phyloP scores from a whole-genome alignment of 2,113 vertebrate genomes.

The Okapia johnstoni region DNA sequence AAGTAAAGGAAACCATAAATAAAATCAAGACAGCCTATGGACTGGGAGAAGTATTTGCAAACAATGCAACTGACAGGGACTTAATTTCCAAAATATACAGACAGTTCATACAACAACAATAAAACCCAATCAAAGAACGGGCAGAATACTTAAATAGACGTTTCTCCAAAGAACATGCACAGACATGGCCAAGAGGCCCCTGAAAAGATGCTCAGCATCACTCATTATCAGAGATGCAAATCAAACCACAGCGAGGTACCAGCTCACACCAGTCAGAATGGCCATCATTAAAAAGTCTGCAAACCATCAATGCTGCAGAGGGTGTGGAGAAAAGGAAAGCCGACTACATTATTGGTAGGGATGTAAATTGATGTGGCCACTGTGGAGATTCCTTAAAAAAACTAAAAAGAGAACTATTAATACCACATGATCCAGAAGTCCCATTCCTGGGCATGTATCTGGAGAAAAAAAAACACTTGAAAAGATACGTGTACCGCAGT shows the following conservation, averaged over 20 bases:
- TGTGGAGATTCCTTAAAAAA: neutral
- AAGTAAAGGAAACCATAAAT: neutral
- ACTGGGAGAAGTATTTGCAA: neutral
- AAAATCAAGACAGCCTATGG: neutral
- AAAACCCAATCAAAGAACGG: neutral
- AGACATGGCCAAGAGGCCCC: neutral
- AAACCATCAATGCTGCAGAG: neutral
- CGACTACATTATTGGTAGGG: rapidly evolving
- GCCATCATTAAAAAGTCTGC: neutral
- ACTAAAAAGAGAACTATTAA: rapidly evolving
- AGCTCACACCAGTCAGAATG: neutral
- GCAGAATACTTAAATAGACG: neutral
- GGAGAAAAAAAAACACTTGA: neutral
- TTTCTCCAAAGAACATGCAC: neutral
- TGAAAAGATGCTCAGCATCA: neutral
- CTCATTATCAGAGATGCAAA: neutral
- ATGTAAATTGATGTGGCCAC: neutral
- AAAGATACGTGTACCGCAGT: neutral
- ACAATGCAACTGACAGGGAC: neutral
- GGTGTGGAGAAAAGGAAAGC: neutral
- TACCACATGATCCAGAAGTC: too few species aligned
- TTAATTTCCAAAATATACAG: neutral
- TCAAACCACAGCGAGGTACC: neutral
- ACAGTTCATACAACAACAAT: neutral
- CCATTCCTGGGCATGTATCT: rapidly evolving